Evolutionary conservation across 2,113 vertebrate species (phyloP).

Genomic region (Hemichromis elongatus): DNA sequence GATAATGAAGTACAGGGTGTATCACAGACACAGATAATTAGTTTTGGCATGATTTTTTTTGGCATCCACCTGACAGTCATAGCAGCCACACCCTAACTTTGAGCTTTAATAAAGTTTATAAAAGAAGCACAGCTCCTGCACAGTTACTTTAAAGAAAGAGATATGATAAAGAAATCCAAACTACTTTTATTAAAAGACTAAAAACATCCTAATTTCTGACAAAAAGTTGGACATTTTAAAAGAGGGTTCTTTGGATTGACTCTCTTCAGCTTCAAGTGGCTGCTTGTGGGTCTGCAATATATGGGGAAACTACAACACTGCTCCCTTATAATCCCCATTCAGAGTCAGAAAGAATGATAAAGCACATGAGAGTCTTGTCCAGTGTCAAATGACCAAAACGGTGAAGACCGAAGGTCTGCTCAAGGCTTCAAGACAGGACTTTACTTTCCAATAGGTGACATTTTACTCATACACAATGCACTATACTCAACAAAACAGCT

Average conservation of each 20-base stretch:
- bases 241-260: not conserved
- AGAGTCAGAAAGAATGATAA: not conserved
- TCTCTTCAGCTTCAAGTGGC: not conserved
- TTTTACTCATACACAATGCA: not conserved
- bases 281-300: not conserved
- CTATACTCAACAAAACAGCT: not conserved
- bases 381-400: not conserved
- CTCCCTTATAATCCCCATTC: not conserved
- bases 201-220: not conserved
- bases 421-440: not conserved
- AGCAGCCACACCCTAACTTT: not conserved
- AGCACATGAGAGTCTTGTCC: not conserved
- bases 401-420: not conserved
- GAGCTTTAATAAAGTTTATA: not conserved
- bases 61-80: not conserved
- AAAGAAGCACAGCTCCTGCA: not conserved
- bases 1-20: not conserved
- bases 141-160: not conserved
- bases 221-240: not conserved
- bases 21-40: not conserved
- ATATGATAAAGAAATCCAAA: not conserved
- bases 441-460: not conserved
- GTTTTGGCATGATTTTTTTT: not conserved
- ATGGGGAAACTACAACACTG: not conserved
- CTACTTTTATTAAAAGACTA: not conserved